A percentile compares a stretch with the other conserved stretches of the same genome.
Conservation (phyloP, 2,797 vertebrate genomes). For the Acipenser oxyrinchus region DNA sequence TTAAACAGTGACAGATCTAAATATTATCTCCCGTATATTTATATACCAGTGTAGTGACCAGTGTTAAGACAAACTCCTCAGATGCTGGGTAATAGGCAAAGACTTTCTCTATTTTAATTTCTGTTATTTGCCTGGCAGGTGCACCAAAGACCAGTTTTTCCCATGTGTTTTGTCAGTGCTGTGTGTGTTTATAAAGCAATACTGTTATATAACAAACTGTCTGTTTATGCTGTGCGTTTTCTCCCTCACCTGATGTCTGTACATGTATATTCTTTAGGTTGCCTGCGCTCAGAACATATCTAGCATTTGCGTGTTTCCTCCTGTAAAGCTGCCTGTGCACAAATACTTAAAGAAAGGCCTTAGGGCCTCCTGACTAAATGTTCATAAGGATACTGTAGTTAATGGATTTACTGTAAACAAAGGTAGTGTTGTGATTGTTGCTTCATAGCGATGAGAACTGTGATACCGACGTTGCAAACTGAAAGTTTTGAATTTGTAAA, state of each 20-base stretch:
- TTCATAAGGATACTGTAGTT: not conserved
- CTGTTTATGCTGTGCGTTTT: constrained; percentile 54
- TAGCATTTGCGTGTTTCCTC: constrained; percentile 54
- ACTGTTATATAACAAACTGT: constrained; percentile 70
- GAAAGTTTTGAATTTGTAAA: too few species aligned
- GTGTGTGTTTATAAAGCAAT: constrained; percentile 64
- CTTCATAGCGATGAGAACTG: too few species aligned
- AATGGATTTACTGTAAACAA: too few species aligned
- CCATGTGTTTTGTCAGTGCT: constrained; percentile 40
- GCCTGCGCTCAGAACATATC: constrained; percentile 43
- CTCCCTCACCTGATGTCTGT: constrained; percentile 40
- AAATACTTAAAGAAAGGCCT: constrained; percentile 24
- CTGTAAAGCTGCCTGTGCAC: constrained; percentile 67
- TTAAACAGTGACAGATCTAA: too few species aligned
- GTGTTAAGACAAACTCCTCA: not conserved
- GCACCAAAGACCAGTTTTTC: constrained; percentile 80
- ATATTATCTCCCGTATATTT: too few species aligned
- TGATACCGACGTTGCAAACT: too few species aligned
- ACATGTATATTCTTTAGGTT: constrained; percentile 46
- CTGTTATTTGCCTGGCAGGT: constrained; percentile 21
- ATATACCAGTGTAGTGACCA: too few species aligned
- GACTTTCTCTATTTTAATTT: not conserved
- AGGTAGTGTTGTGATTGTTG: too few species aligned
- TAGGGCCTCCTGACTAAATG: not conserved
- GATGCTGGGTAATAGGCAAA: not conserved